Conservation (phyloP, 2,797 vertebrate species). For the Enteromius unitaeniatus region DNA sequence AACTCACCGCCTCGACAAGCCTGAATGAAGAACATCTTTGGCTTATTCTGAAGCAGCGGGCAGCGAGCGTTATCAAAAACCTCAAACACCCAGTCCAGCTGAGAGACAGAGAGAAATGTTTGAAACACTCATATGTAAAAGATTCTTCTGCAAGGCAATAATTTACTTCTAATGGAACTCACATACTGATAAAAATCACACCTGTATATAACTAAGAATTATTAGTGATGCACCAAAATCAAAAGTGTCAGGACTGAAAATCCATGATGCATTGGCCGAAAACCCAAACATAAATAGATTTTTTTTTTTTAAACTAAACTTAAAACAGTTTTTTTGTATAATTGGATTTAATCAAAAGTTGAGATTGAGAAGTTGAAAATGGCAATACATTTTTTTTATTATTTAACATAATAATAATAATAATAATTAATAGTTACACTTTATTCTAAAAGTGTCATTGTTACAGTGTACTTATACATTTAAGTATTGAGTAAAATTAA, state of each 20-base stretch:
- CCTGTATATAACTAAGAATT: background rate
- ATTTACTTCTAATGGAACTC: background rate
- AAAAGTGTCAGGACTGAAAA: background rate
- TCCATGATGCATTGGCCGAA: background rate
- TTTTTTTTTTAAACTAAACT: too few relatives aligned
- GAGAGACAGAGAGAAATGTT: constrained; percentile 58
- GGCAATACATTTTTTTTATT: too few relatives aligned
- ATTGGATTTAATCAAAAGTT: too few relatives aligned
- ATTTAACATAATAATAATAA: too few relatives aligned
- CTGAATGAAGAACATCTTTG: constrained; percentile 98
- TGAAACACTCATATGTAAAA: background rate
- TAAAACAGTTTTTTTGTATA: too few relatives aligned
- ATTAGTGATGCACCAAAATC: background rate
- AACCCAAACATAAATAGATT: background rate
- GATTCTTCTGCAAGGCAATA: background rate
- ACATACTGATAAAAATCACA: background rate
- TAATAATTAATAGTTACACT: too few relatives aligned
- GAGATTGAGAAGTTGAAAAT: too few relatives aligned
- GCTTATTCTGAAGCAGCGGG: constrained; percentile 95
- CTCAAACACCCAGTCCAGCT: constrained; percentile 93
- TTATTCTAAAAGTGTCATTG: too few relatives aligned
- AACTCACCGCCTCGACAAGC: constrained; percentile 94
- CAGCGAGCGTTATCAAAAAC: constrained; percentile 93
- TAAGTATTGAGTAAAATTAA: too few relatives aligned
- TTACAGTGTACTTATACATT: too few relatives aligned